Conservation (phyloP, 2,113 vertebrate species). For the Galeopterus variegatus region DNA sequence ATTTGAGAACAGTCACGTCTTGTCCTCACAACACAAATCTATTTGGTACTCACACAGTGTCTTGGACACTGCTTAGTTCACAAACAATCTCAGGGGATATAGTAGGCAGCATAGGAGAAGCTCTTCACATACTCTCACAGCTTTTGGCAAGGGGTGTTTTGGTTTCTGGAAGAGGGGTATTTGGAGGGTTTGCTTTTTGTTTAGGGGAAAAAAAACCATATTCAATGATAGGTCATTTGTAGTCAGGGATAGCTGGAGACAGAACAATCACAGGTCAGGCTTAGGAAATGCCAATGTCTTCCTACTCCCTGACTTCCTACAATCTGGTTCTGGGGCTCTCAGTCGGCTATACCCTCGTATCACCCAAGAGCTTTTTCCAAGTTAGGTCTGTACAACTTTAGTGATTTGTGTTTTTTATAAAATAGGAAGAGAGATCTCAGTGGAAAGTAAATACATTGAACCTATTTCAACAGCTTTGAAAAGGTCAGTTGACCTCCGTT, state of each 20-base stretch:
- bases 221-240: neutral
- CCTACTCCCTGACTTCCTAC: neutral
- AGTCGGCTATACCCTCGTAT: neutral
- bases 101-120: neutral
- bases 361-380: slow-evolving; percentile 49
- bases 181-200: slow-evolving; percentile 68
- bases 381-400: neutral
- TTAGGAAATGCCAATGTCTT: neutral
- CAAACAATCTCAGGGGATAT: neutral
- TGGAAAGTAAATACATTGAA: slow-evolving; percentile 65
- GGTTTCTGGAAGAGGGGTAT: slow-evolving; percentile 48
- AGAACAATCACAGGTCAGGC: neutral
- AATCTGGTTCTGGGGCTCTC: neutral
- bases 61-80: neutral
- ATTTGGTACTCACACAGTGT: neutral
- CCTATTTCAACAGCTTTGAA: slow-evolving; percentile 48
- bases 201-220: neutral
- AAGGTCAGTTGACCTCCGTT: slow-evolving; percentile 56
- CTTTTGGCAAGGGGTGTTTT: slow-evolving; percentile 37
- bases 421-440: neutral
- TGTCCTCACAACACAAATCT: slow-evolving; percentile 6
- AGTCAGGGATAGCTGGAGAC: neutral
- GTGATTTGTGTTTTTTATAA: slow-evolving; percentile 24
- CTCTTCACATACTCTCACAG: neutral
- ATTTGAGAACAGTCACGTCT: slow-evolving; percentile 38